Base-by-base conservation (phyloP, 2,113 vertebrate species). In the Anarhynchus alexandrinus region DNA sequence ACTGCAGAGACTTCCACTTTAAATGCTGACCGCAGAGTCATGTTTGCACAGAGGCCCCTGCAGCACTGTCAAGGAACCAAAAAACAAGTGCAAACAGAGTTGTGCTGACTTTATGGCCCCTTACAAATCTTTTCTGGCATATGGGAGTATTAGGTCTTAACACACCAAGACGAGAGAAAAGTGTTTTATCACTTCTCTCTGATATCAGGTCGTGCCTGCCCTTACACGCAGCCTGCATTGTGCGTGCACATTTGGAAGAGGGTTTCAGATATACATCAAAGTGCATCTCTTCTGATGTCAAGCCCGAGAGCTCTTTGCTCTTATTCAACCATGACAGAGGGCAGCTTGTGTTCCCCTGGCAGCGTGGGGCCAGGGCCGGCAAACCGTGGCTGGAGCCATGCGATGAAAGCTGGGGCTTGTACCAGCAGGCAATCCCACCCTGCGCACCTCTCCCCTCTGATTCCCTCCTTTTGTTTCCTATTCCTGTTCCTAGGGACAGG, bases 21-120 rank as follows among this genome's bases (percentile, higher is more conserved):
- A 80, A 93, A 69, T 34, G 26, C 36, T 85, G 79, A 22, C 40
- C 6, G 1, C 34, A 72, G 57, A 79, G 71, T 21, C 0, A 1
- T 92, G 92, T 95, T 95, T 95, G 58, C 82, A 72, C 66, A 94
- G 81, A 97, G 94, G 72, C 87, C 90, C 73, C 87, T 67, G 62
- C 78, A 90, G 38, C 49, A 67, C 74, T 52, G 47, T 76, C 70
- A 92, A 93, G 62, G 74, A 93, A 95, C 43, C 29, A 90, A 90
- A 95, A 89, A 76, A 18, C 88, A 93, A 95, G 85, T 82, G 90
- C 78, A 93, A 92, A 88, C 94, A 93, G 86, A 88, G 69, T 47
- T 84, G 84, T 57, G 43, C 55, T 91, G 93, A 87, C 84, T 91
- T 94, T 82, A 89, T 57, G 73, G 65, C 73, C 93, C 77, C 65